phyloP scores from a whole-genome alignment of 2,113 vertebrate species.

The Ciconia stormi region DNA sequence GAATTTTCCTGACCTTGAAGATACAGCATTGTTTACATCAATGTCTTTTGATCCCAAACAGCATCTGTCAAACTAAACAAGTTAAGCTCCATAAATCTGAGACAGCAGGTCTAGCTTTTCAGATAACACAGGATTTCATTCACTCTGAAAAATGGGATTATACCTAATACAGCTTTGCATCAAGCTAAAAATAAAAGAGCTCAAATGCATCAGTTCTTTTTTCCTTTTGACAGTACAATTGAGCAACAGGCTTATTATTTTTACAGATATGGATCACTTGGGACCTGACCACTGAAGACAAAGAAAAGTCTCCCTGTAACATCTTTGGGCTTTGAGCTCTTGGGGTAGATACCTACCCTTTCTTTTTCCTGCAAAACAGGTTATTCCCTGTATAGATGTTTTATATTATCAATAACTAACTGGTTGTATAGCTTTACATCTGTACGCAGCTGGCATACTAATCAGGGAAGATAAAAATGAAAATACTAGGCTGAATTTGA shows the following conservation, averaged over 20 bases:
- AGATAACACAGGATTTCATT: background rate
- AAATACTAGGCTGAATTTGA: background rate
- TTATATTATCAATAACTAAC: background rate
- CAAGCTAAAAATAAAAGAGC: background rate
- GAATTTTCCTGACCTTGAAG: conserved; percentile 6
- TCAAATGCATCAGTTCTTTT: background rate
- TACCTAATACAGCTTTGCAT: conserved; percentile 6
- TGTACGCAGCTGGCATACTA: background rate
- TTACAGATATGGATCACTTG: background rate
- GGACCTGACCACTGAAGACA: background rate
- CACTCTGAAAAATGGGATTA: conserved; percentile 44
- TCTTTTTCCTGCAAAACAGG: background rate
- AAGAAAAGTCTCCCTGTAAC: background rate
- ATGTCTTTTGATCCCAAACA: conserved; percentile 14
- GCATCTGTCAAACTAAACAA: conserved; percentile 21
- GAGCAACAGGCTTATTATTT: background rate
- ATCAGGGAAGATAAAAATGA: background rate
- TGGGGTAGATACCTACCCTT: background rate
- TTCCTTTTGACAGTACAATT: background rate
- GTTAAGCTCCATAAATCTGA: conserved; percentile 12
- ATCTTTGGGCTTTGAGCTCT: background rate
- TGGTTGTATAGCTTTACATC: background rate
- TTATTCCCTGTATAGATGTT: background rate
- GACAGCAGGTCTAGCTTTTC: background rate
- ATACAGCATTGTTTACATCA: background rate